Percentiles rank a stretch among this genome's conserved stretches.
Evolutionary conservation across 2,113 vertebrate species (phyloP).

Genomic region (Trichomycterus rosablanca): DNA sequence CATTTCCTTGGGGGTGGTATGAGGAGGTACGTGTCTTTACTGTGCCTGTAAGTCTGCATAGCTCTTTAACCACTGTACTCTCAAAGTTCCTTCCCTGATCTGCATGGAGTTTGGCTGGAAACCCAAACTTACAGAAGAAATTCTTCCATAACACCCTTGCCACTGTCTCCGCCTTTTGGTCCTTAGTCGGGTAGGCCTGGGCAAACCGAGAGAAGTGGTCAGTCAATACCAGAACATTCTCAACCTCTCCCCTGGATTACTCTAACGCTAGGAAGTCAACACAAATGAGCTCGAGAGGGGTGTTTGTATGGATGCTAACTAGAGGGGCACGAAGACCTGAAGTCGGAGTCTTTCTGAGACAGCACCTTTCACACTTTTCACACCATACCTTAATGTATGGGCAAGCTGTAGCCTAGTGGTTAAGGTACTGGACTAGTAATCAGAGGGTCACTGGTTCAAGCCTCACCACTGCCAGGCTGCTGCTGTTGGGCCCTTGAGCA

Average conservation of each 20-base stretch:
- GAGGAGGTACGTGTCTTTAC: conserved; percentile 6
- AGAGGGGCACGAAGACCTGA: neutral
- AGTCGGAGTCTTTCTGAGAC: conserved; percentile 11
- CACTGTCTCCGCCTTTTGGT: conserved; percentile 36
- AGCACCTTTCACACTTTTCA: conserved; percentile 13
- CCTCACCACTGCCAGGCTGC: no score
- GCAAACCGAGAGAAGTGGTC: conserved; percentile 23
- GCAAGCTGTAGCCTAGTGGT: no score
- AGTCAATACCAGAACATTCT: conserved; percentile 31
- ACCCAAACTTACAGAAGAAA: conserved; percentile 43
- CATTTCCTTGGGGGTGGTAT: conserved; percentile 16
- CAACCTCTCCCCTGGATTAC: conserved; percentile 27
- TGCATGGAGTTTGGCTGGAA: conserved; percentile 31
- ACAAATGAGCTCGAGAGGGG: conserved; percentile 23
- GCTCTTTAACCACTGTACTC: conserved; percentile 29
- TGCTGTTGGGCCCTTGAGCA: no score
- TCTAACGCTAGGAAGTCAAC: conserved; percentile 22
- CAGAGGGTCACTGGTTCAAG: no score
- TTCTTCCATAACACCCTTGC: conserved; percentile 30
- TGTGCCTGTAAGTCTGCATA: conserved; percentile 16
- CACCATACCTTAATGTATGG: conserved; percentile 7
- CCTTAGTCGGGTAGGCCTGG: conserved; percentile 32
- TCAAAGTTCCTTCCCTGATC: conserved; percentile 41
- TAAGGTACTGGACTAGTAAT: no score
- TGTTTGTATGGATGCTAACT: conserved; percentile 6